These are phyloP conservation scores for Philopedon plagiatum DNA, from an alignment of 2,888 invertebrate genomes.

Conservation along the genomic window DNA sequence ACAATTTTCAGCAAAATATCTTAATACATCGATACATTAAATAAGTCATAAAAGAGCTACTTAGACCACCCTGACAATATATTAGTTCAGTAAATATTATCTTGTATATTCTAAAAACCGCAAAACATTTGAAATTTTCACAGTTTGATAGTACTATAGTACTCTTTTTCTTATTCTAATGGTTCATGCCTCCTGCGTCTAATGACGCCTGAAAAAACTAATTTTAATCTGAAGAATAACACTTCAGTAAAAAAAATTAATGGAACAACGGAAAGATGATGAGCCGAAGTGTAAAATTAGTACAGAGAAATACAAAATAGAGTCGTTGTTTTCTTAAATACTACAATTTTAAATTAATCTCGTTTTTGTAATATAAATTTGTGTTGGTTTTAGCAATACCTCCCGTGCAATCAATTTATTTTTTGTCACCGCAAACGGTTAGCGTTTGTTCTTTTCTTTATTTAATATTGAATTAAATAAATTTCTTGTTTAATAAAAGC, in stretches of 20 bases:
- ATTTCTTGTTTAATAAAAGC: conserved; percentile 50
- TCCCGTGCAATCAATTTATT: conserved; percentile 57
- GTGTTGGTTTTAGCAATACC: conserved; percentile 53
- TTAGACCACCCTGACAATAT: conserved; percentile 1
- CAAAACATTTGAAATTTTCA: conserved; percentile 17
- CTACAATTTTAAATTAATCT: conserved; percentile 52
- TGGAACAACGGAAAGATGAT: conserved; percentile 41
- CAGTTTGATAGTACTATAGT: conserved; percentile 5
- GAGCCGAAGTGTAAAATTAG: conserved; percentile 46
- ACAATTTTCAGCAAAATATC: too few relatives aligned
- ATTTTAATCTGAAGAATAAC: conserved; percentile 45
- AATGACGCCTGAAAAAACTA: conserved; percentile 29
- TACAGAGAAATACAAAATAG: conserved; percentile 46
- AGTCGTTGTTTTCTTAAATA: conserved; percentile 54
- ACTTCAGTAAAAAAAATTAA: conserved; percentile 41
- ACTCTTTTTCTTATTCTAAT: conserved; percentile 9
- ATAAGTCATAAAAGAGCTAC: neutral
- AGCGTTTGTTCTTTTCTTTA: conserved; percentile 49
- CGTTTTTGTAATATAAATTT: conserved; percentile 43
- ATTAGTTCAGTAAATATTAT: neutral
- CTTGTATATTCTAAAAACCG: neutral
- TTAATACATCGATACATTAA: neutral
- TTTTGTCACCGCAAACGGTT: conserved; percentile 56
- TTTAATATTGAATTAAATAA: conserved; percentile 40
- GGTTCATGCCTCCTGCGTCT: conserved; percentile 27